A percentile compares a stretch with the other conserved stretches of the same genome.
These are phyloP conservation scores for Ischnura elegans DNA, from an alignment of 2,888 invertebrate genomes.

Conservation along the genomic window DNA sequence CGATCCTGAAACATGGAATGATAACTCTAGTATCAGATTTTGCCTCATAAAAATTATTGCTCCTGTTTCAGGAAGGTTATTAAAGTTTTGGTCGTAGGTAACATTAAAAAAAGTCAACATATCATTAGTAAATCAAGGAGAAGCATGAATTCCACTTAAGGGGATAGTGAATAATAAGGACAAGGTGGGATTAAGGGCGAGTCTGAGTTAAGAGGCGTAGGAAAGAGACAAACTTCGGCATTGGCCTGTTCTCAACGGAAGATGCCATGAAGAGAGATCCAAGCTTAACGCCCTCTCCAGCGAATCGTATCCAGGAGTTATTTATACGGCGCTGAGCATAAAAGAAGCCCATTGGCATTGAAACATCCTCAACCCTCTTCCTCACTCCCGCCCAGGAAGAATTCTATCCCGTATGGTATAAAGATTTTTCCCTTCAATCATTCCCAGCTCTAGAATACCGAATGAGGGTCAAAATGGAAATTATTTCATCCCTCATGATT, in stretches of 20 bases:
- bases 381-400: neutral
- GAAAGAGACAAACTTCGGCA: neutral
- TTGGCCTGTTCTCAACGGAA: slow-evolving; percentile 3
- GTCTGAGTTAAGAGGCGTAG: neutral
- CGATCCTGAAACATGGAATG: too few relatives aligned
- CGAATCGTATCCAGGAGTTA: neutral
- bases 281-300: neutral
- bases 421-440: neutral
- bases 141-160: too few relatives aligned
- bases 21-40: too few relatives aligned
- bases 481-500: too few relatives aligned
- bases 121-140: too few relatives aligned
- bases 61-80: too few relatives aligned
- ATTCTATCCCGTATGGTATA: neutral
- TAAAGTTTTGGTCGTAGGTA: too few relatives aligned
- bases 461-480: too few relatives aligned
- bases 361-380: neutral
- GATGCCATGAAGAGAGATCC: neutral
- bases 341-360: neutral
- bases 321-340: neutral
- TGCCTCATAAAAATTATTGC: too few relatives aligned
- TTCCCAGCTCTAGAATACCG: neutral
- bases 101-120: too few relatives aligned
- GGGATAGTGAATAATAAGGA: neutral
- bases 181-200: neutral